phyloP scores from a whole-genome alignment of 2,888 invertebrate genomes.

The Scaptomyza flava region DNA sequence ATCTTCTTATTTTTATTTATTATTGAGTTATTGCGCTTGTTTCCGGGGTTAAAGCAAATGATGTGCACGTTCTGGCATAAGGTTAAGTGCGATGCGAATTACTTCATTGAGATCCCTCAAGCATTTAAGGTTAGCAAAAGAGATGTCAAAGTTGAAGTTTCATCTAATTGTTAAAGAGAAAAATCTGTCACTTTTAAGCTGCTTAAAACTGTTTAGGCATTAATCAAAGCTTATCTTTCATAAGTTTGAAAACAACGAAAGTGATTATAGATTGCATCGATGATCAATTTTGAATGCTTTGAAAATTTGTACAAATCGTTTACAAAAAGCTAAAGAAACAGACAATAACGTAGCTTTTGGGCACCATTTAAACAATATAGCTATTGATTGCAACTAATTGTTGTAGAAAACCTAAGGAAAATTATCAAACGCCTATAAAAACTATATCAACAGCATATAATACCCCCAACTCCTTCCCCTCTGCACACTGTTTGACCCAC shows the following conservation, averaged over 20 bases:
- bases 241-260: constrained; percentile 33
- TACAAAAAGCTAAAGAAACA: constrained; percentile 2
- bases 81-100: constrained; percentile 60
- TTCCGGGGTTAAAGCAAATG: constrained; percentile 49
- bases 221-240: constrained; percentile 40
- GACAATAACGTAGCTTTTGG: constrained; percentile 32
- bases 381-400: constrained; percentile 77
- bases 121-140: background rate
- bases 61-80: constrained; percentile 65
- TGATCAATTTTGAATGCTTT: constrained; percentile 43
- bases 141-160: constrained; percentile 22
- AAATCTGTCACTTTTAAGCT: background rate
- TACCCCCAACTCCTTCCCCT: background rate
- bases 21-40: constrained; percentile 76
- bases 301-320: constrained; percentile 26
- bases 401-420: constrained; percentile 70
- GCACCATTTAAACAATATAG: constrained; percentile 63
- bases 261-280: constrained; percentile 33
- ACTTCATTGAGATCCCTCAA: constrained; percentile 16
- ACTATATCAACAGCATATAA: constrained; percentile 66
- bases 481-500: background rate
- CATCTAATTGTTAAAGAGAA: background rate
- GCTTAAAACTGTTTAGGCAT: constrained; percentile 19
- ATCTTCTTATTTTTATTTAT: constrained; percentile 15
- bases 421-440: constrained; percentile 79